phyloP scores from a whole-genome alignment of 1,140 invertebrate genomes.

The Paralvinella palmiformis region DNA sequence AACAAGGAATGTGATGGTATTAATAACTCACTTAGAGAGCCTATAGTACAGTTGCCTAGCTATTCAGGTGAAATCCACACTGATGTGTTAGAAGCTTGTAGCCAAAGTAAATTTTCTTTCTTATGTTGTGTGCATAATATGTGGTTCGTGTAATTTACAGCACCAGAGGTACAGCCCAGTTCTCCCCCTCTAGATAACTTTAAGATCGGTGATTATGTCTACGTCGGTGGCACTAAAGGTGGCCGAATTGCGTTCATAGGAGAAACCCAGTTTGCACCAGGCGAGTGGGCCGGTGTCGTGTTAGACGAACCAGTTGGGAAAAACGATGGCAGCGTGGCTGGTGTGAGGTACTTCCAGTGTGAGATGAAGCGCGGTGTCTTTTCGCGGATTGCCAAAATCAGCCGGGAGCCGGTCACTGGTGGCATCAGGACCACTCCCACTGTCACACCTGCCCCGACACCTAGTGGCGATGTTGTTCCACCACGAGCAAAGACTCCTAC shows the following conservation, averaged over 20 bases:
- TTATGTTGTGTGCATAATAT: neutral
- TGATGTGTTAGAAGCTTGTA: no score
- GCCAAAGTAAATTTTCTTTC: no score
- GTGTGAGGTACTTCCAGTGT: constrained; percentile 66
- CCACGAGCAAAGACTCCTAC: constrained; percentile 8
- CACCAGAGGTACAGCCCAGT: neutral
- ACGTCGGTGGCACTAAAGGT: constrained; percentile 90
- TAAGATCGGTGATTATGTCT: constrained; percentile 89
- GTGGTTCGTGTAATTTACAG: neutral
- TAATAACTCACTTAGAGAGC: no score
- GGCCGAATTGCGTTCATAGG: constrained; percentile 95
- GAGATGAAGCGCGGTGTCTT: constrained; percentile 89
- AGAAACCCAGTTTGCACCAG: constrained; percentile 64
- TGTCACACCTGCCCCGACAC: constrained; percentile 4
- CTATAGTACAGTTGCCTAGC: no score
- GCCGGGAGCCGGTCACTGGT: constrained; percentile 51
- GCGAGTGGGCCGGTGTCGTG: constrained; percentile 50
- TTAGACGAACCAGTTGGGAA: constrained; percentile 49
- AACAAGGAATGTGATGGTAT: no score
- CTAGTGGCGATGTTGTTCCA: neutral
- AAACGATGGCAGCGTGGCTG: constrained; percentile 52
- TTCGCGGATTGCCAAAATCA: constrained; percentile 81
- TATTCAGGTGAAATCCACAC: no score
- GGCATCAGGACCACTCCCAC: neutral
- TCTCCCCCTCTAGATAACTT: constrained; percentile 60